These are phyloP conservation scores for Zoanthus sansibaricus DNA, from an alignment of 92 coral and sea anemone genomes.

Conservation along the genomic window DNA sequence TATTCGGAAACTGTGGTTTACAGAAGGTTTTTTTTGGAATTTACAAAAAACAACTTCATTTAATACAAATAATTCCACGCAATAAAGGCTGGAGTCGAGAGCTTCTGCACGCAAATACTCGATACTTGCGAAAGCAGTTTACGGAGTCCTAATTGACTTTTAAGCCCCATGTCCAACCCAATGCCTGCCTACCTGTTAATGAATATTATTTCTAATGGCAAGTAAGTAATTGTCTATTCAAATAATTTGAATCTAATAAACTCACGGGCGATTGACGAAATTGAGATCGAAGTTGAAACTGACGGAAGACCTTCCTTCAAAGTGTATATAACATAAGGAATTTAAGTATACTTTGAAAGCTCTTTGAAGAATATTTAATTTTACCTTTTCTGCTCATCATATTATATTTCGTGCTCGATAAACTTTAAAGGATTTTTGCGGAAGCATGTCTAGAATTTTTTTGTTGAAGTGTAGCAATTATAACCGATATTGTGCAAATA, in stretches of 20 bases:
- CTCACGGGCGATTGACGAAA: constrained; percentile 27
- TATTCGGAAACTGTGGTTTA: constrained; percentile 33
- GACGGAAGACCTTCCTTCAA: neutral
- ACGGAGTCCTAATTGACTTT: constrained; percentile 30
- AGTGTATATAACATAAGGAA: neutral
- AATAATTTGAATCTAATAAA: constrained; percentile 26
- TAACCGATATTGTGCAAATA: constrained; percentile 48
- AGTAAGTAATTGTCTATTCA: constrained; percentile 29
- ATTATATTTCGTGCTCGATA: neutral
- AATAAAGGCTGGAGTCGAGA: neutral
- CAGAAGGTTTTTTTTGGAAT: neutral
- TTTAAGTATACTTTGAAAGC: neutral
- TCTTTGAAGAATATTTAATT: too few relatives aligned
- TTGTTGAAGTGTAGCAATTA: constrained; percentile 42
- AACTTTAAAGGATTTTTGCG: neutral
- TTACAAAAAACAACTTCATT: neutral
- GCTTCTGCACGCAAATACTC: neutral
- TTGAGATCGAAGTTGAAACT: neutral
- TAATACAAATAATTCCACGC: neutral
- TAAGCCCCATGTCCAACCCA: constrained; percentile 21
- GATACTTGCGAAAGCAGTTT: neutral
- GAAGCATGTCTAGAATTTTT: constrained; percentile 35
- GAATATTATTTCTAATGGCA: constrained; percentile 19
- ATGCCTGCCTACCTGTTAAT: constrained; percentile 19
- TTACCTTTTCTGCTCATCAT: neutral